Conservation (phyloP, 2,888 invertebrate species). For the Cryptus armator region DNA sequence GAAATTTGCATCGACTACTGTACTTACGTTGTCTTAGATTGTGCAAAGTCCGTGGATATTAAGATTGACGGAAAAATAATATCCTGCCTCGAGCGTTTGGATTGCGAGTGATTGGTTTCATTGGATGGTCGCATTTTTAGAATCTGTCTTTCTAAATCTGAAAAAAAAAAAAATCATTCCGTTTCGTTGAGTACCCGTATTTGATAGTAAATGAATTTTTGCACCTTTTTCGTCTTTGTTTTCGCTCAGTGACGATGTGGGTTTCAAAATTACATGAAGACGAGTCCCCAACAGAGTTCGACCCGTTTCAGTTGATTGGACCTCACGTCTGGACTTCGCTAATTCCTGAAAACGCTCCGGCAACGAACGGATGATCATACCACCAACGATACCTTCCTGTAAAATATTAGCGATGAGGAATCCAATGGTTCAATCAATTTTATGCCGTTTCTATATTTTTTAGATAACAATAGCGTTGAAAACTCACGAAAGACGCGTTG, state of each 20-base stretch:
- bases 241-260: neutral
- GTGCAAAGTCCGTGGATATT: neutral
- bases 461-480: neutral
- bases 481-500: neutral
- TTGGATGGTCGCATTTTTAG: neutral
- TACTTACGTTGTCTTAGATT: neutral
- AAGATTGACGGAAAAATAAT: neutral
- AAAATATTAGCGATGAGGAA: neutral
- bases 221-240: neutral
- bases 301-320: neutral
- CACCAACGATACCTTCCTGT: neutral
- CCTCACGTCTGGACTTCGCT: neutral
- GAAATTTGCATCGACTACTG: neutral
- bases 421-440: neutral
- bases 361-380: neutral
- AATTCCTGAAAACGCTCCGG: neutral
- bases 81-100: neutral
- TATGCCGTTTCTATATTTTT: neutral
- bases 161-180: neutral
- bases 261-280: constrained; percentile 4
- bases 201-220: neutral
- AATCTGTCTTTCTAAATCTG: neutral
- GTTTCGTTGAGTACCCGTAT: neutral
- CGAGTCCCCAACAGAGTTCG: neutral
- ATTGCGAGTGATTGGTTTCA: neutral